Percentiles rank a stretch among this genome's conserved stretches.
phyloP scores from a whole-genome alignment of 2,888 invertebrate genomes.

The Priapulus caudatus region DNA sequence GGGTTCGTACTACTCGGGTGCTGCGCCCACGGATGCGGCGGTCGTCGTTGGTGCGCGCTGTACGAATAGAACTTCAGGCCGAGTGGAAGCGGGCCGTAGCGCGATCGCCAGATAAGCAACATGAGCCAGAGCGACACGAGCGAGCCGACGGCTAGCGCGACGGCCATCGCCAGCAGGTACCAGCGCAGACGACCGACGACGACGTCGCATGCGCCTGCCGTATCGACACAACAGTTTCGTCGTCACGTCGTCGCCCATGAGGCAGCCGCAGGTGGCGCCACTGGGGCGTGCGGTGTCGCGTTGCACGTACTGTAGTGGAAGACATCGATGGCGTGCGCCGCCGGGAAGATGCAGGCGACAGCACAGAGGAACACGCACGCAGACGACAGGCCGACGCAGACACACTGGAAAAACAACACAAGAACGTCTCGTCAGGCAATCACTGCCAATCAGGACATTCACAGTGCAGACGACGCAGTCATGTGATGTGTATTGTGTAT shows the following conservation, averaged over 20 bases:
- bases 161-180: background rate
- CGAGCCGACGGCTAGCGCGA: background rate
- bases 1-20: no score
- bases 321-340: slow-evolving; percentile 3
- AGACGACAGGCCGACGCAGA: background rate
- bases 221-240: no score
- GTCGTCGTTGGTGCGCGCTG: background rate
- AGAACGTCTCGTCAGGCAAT: no score
- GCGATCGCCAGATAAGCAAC: background rate
- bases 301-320: background rate
- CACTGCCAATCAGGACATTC: no score
- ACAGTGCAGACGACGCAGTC: no score
- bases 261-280: background rate
- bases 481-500: no score
- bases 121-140: background rate
- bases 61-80: background rate
- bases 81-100: background rate
- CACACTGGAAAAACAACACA: background rate
- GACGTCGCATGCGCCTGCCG: no score
- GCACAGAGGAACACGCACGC: background rate
- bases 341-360: background rate
- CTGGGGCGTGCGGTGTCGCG: no score
- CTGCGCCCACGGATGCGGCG: background rate
- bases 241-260: background rate
- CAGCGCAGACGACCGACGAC: background rate